Evolutionary conservation across 2,113 vertebrate species (phyloP).

Genomic region (Corythornis cristatus): DNA sequence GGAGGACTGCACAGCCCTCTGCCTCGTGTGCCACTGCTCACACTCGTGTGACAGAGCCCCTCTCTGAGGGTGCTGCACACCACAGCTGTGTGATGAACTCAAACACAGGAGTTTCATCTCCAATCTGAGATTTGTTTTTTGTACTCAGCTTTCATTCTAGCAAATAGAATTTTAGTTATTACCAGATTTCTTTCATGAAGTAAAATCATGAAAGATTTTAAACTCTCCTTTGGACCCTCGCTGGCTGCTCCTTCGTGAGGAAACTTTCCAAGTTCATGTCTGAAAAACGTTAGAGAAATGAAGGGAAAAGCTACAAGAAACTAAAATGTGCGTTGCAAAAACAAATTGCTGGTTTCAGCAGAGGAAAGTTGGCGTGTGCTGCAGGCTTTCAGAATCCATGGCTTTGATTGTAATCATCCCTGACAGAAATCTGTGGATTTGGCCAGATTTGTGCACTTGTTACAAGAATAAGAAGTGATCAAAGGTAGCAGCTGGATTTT

Average conservation of each 20-base stretch:
- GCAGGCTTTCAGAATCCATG: slow-evolving; percentile 50
- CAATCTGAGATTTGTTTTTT: slow-evolving; percentile 40
- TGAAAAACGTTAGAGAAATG: slow-evolving; percentile 72
- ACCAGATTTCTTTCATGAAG: slow-evolving; percentile 21
- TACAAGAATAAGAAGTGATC: slow-evolving; percentile 64
- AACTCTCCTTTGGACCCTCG: slow-evolving; percentile 45
- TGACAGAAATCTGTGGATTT: slow-evolving; percentile 75
- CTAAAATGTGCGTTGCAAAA: slow-evolving; percentile 63
- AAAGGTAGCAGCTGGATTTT: slow-evolving; percentile 69
- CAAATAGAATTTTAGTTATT: slow-evolving; percentile 47
- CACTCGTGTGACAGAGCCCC: background rate
- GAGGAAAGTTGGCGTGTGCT: slow-evolving; percentile 74
- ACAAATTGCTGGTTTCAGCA: slow-evolving; percentile 62
- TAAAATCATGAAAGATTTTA: background rate
- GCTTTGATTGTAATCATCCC: slow-evolving; percentile 68
- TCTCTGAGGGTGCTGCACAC: background rate
- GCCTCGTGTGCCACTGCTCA: background rate
- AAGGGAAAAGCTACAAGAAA: slow-evolving; percentile 63
- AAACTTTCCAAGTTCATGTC: slow-evolving; percentile 70
- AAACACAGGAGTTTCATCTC: background rate
- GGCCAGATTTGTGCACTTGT: slow-evolving; percentile 58
- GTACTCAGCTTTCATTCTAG: background rate
- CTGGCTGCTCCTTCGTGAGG: slow-evolving; percentile 57
- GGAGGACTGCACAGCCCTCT: background rate
- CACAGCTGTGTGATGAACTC: background rate